Conservation (phyloP, 2,113 vertebrate genomes). For the Calonectris borealis region DNA sequence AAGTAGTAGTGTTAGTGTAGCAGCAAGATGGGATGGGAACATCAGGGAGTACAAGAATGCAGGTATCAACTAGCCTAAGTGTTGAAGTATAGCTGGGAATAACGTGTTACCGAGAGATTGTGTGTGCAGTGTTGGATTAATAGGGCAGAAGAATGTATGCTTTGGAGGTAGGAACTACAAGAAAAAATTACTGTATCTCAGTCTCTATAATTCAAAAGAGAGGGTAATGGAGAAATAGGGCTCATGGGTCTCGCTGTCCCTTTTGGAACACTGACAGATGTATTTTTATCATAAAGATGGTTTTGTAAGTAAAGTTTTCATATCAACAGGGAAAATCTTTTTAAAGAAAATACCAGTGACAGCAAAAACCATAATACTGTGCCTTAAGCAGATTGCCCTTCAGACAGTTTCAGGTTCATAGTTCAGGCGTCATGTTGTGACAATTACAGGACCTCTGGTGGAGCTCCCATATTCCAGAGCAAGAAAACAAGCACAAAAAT, state of each 20-base stretch:
- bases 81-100: constrained; percentile 3
- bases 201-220: background rate
- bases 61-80: background rate
- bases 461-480: background rate
- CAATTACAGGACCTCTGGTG: constrained; percentile 17
- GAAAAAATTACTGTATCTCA: background rate
- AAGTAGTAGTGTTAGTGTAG: background rate
- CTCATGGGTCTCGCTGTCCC: background rate
- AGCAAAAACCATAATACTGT: background rate
- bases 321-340: background rate
- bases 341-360: background rate
- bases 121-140: background rate
- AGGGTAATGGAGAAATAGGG: background rate
- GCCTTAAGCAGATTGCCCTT: background rate
- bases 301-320: background rate
- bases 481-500: background rate
- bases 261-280: background rate
- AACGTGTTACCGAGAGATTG: background rate
- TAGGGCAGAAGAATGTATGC: background rate
- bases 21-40: background rate
- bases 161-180: background rate
- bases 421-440: background rate
- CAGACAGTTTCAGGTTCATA: background rate
- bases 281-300: background rate
- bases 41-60: background rate